These are phyloP conservation scores for Syrista parreyssii DNA, from an alignment of 2,888 invertebrate species.

Conservation along the genomic window DNA sequence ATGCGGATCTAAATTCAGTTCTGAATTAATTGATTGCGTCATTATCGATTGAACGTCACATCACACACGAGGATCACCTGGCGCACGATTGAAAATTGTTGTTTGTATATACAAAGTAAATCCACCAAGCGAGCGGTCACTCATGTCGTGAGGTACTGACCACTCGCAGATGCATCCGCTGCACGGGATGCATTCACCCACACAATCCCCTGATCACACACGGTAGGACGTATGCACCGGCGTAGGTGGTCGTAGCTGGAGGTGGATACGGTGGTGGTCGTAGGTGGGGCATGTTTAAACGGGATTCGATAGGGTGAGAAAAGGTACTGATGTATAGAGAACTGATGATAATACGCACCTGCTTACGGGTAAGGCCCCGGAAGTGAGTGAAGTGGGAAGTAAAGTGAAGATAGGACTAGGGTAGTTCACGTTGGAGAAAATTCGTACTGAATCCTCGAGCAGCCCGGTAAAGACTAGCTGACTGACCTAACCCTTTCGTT, in stretches of 20 bases:
- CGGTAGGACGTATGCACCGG: conserved; percentile 12
- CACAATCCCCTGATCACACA: conserved; percentile 45
- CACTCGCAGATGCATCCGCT: conserved; percentile 62
- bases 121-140: conserved; percentile 37
- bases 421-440: background rate
- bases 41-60: background rate
- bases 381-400: background rate
- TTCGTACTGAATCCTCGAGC: conserved; percentile 15
- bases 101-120: background rate
- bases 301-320: background rate
- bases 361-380: background rate
- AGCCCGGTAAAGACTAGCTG: conserved; percentile 48
- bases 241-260: background rate
- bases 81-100: background rate
- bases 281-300: conserved; percentile 38
- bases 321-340: background rate
- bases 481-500: conserved; percentile 45
- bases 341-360: background rate
- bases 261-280: conserved; percentile 17
- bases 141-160: conserved; percentile 61
- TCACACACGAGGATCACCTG: background rate
- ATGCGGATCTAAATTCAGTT: background rate
- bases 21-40: background rate
- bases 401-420: background rate
- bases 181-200: conserved; percentile 63